Conservation (phyloP, 1,140 invertebrate species). For the Brachionus sp. region DNA sequence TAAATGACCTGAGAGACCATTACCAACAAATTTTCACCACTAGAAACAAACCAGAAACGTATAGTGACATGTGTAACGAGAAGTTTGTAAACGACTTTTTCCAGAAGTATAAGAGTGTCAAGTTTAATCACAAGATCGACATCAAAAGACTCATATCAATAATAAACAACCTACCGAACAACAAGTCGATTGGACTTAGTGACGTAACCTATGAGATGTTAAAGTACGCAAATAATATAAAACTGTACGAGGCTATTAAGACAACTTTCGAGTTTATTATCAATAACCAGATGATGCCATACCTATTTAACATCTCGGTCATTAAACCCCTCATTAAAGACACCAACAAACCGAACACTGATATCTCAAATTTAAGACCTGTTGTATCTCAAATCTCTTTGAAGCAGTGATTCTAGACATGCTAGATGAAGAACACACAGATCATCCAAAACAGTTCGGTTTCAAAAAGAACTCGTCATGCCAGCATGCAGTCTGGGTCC, state of each 20-base stretch:
- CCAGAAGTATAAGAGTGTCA: no score
- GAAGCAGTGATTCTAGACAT: not conserved
- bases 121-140: no score
- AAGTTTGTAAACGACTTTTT: no score
- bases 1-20: no score
- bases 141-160: not conserved
- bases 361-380: not conserved
- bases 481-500: not conserved
- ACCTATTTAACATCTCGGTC: not conserved
- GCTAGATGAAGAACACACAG: not conserved
- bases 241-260: not conserved
- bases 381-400: constrained; percentile 4
- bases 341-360: not conserved
- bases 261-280: not conserved
- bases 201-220: not conserved
- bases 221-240: not conserved
- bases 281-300: not conserved
- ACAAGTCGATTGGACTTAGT: not conserved
- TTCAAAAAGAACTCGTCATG: not conserved
- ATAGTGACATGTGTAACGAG: no score
- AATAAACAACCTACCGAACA: not conserved
- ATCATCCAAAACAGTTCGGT: constrained; percentile 13
- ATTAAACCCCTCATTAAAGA: not conserved
- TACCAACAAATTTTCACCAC: no score
- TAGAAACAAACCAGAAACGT: no score